Conservation (phyloP, 2,888 invertebrate genomes). For the Malachius bipustulatus region DNA sequence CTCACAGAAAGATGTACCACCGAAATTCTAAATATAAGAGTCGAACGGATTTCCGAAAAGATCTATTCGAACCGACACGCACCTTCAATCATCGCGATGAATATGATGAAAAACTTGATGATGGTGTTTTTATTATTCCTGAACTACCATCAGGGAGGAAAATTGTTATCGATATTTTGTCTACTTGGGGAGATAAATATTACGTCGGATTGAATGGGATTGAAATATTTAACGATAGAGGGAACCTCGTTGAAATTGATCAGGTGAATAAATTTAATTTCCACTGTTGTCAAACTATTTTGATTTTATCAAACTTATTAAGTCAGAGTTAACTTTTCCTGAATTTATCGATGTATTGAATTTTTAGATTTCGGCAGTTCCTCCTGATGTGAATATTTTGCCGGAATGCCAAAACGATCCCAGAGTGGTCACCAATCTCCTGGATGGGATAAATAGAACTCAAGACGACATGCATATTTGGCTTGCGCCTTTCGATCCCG, state of each 20-base stretch:
- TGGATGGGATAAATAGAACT: slow-evolving; percentile 61
- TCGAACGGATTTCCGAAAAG: slow-evolving; percentile 4
- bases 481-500: slow-evolving; percentile 52
- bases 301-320: too few relatives aligned
- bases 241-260: slow-evolving; percentile 45
- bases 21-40: slow-evolving; percentile 20
- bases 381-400: slow-evolving; percentile 50
- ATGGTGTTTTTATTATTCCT: slow-evolving; percentile 55
- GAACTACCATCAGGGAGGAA: slow-evolving; percentile 59
- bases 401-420: slow-evolving; percentile 55
- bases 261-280: too few relatives aligned
- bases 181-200: slow-evolving; percentile 71
- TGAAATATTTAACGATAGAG: slow-evolving; percentile 56
- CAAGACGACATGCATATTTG: slow-evolving; percentile 69
- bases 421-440: slow-evolving; percentile 48
- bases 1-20: slow-evolving; percentile 10
- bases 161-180: slow-evolving; percentile 54
- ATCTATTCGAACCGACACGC: neutral
- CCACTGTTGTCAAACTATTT: too few relatives aligned
- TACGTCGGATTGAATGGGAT: slow-evolving; percentile 69
- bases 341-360: too few relatives aligned
- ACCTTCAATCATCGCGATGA: too few relatives aligned
- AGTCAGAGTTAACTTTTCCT: too few relatives aligned
- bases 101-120: slow-evolving; percentile 4
- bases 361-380: slow-evolving; percentile 42